Percentiles rank a stretch among this genome's conserved stretches.
Conservation (phyloP, 2,797 vertebrate species). For the Sus cebifrons region DNA sequence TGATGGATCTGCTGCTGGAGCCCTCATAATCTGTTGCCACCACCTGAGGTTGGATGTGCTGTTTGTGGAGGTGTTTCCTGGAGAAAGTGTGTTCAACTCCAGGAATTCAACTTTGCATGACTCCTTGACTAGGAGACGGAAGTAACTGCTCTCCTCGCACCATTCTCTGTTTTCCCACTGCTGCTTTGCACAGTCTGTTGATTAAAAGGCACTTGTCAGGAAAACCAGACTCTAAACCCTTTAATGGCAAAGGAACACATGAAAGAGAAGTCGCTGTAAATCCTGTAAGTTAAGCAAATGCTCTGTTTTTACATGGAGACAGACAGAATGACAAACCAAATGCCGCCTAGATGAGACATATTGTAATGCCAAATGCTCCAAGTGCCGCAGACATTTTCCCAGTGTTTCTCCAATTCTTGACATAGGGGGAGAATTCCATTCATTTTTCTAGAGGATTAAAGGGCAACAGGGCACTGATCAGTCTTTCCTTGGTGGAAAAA, state of each 20-base stretch:
- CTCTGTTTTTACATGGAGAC: not conserved
- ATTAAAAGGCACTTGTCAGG: constrained; percentile 8
- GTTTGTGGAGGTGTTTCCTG: not conserved
- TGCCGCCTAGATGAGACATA: not conserved
- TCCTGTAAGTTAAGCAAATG: not conserved
- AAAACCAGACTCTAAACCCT: constrained; percentile 19
- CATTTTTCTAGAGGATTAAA: constrained; percentile 18
- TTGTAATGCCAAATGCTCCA: not conserved
- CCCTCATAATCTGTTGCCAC: accelerated
- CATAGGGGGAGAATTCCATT: not conserved
- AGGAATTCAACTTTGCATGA: not conserved
- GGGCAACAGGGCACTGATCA: not conserved
- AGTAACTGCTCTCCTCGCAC: not conserved
- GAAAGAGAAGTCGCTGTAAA: not conserved
- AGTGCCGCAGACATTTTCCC: not conserved
- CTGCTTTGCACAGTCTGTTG: not conserved
- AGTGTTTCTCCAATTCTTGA: not conserved
- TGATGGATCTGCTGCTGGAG: too few relatives aligned
- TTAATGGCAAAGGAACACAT: not conserved
- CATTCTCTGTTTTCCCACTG: not conserved
- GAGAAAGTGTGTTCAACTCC: not conserved
- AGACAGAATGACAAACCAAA: constrained; percentile 26
- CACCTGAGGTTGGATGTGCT: too few relatives aligned
- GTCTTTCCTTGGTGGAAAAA: not conserved
- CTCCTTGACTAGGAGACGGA: constrained; percentile 11